Percentiles rank a stretch among this genome's conserved stretches.
These are phyloP conservation scores for Anseranas semipalmata DNA, from an alignment of 2,113 vertebrate genomes.

Conservation along the genomic window DNA sequence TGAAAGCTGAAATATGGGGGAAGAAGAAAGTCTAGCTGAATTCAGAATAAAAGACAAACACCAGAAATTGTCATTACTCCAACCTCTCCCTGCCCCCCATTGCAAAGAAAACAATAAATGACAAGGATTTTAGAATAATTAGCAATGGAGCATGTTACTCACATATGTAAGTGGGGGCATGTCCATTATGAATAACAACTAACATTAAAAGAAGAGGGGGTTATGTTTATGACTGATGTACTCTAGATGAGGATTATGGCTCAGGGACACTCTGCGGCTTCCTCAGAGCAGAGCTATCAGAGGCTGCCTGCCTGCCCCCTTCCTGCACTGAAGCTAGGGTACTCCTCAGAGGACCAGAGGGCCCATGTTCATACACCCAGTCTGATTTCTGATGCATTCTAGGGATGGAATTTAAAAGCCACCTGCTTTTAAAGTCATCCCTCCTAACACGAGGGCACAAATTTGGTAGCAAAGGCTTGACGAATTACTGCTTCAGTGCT, in stretches of 20 bases:
- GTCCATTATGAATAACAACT: fast-evolving
- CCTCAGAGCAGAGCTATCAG: not conserved
- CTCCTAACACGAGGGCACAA: not conserved
- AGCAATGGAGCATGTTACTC: not conserved
- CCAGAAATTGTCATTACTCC: not conserved
- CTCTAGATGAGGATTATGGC: not conserved
- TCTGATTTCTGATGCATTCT: not conserved
- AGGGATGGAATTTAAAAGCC: not conserved
- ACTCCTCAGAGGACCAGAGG: not conserved
- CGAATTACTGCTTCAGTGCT: not conserved
- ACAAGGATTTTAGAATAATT: not conserved
- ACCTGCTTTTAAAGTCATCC: not conserved
- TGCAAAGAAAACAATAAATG: not conserved
- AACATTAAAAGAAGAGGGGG: not conserved
- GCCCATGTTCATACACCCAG: not conserved
- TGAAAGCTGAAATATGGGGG: not conserved
- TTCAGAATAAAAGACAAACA: not conserved
- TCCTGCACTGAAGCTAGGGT: not conserved
- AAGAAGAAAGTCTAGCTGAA: not conserved
- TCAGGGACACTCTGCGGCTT: not conserved
- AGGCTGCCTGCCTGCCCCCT: not conserved
- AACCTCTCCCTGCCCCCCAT: not conserved
- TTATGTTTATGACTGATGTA: not conserved
- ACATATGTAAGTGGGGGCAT: not conserved
- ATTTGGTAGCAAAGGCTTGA: not conserved